Base-by-base conservation (phyloP, 2,113 vertebrate species). In the Sula dactylatra region DNA sequence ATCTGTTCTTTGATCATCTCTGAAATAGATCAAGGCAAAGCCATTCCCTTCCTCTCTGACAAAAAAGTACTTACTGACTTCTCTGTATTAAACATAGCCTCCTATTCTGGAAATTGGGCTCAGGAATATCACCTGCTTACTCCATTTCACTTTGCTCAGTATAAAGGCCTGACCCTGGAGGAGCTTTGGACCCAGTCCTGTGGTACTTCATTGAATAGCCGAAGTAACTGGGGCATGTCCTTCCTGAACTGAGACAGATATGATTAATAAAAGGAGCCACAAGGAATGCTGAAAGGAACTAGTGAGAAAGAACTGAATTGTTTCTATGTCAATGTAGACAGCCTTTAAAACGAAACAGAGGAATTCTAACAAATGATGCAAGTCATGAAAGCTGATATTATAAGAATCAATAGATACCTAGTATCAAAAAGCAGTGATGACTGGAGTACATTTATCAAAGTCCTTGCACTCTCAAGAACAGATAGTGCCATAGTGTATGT, bases 371-470 rank as follows among this genome's bases (percentile, higher is more conserved):
- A 95, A 80, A 94, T 13, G 36, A 58, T 94, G 81, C 84, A 86
- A 58, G 87, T 61, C 49, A 65, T 85, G 95, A 81, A 85, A 85
- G 78, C 31, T 91, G 93, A 91, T 95, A 79, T 85, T 38, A 72
- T 94, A 70, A 80, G 91, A 52, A 95, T 95, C 89, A 87, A 87
- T 96, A 94, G 87, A 26, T 74, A 82, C 3, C 82, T 79, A 82
- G 69, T 45, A 78, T 62, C 80, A 86, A 89, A 96, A 95, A 64
- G 3, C 72, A 92, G 64, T 77, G 56, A 65, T 56, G 87, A 81
- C 90, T 94, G 78, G 45, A 96, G 93, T 95, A 18, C 82, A 95
- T 96, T 76, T 83, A 94, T 96, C 93, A 95, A 95, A 95, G 91
- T 88, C 88, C 61, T 88, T 40, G 42, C 64, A 38, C 10, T 24